Conservation (phyloP, 2,797 vertebrate genomes). For the Schizopygopsis pylzovi region DNA sequence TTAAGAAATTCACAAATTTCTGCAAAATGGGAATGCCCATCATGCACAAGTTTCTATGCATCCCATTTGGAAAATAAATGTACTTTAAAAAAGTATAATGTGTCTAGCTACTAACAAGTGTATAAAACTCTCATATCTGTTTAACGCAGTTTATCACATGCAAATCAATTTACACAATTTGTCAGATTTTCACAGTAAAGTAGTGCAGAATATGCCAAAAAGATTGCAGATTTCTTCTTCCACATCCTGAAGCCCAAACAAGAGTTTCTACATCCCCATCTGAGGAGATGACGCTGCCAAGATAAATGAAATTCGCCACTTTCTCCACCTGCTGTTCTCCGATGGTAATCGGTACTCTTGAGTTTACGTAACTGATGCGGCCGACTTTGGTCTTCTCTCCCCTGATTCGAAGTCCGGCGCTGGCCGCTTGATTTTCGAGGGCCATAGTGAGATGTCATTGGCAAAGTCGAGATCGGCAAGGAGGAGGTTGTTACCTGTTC, state of each 20-base stretch:
- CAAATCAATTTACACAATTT: background rate
- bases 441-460: background rate
- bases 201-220: background rate
- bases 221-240: background rate
- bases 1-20: background rate
- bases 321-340: background rate
- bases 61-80: background rate
- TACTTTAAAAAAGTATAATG: background rate
- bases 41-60: background rate
- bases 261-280: background rate
- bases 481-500: background rate
- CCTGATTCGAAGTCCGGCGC: background rate
- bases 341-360: background rate
- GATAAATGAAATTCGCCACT: background rate
- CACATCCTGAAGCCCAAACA: background rate
- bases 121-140: background rate
- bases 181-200: background rate
- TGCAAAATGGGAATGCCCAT: background rate
- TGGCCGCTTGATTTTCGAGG: background rate
- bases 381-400: background rate
- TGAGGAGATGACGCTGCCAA: background rate
- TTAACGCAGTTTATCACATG: background rate
- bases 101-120: background rate
- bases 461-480: background rate
- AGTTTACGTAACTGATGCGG: background rate